These are phyloP conservation scores for Apistogramma diplotaenia DNA, from an alignment of 2,113 vertebrate species.

Conservation along the genomic window DNA sequence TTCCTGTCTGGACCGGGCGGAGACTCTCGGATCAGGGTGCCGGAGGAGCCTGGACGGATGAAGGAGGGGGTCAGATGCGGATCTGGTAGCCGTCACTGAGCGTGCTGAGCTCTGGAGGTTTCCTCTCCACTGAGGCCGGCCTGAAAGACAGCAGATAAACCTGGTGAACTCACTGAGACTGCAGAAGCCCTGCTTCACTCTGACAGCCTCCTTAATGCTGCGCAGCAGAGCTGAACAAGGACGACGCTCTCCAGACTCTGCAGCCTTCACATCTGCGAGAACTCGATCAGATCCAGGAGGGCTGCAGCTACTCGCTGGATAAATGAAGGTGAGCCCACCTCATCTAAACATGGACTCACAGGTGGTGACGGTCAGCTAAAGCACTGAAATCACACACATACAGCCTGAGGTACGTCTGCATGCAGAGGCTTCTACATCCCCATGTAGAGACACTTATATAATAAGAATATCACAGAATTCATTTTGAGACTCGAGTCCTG, in stretches of 20 bases:
- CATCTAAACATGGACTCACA: too few species aligned
- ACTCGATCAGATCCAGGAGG: background rate
- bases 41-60: background rate
- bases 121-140: constrained; percentile 86
- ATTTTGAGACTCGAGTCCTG: background rate
- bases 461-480: background rate
- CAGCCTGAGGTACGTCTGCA: too few species aligned
- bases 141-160: constrained; percentile 63
- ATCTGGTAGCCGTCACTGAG: constrained; percentile 95
- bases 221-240: background rate
- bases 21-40: background rate
- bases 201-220: background rate
- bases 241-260: background rate
- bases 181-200: background rate
- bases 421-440: too few species aligned
- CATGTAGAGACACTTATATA: background rate
- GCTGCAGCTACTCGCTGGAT: too few species aligned
- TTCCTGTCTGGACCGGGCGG: too few species aligned
- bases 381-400: too few species aligned
- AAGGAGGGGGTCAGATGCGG: constrained; percentile 80
- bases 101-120: constrained; percentile 83
- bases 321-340: too few species aligned
- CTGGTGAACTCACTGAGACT: background rate
- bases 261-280: background rate
- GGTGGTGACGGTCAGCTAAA: too few species aligned